Base-by-base conservation (phyloP, 1,140 invertebrate genomes). In the Drosophila subobscura region DNA sequence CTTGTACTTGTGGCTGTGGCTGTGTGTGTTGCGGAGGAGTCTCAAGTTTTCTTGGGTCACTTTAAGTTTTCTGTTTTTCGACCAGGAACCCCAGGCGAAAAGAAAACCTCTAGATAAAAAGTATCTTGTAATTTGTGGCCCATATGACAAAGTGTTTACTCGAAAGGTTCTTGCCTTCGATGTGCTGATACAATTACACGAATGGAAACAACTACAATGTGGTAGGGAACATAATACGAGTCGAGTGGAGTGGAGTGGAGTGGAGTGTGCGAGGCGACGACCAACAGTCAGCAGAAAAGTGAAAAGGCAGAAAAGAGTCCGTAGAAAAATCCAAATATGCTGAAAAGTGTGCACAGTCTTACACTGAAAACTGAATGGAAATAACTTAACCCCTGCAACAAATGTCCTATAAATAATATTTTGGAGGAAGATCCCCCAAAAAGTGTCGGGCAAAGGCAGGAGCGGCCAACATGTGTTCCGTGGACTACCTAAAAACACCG, bases 141-240 rank as follows among this genome's bases (percentile, higher is more conserved):
- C 29, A 47, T 66, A 64, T 68, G 55, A 70, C 47, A 44, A 49
- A 60, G 70, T 85, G 83, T 83, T 88, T 81, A 72, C 56, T 72
- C 56, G 67, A 71, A 72, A 80, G 81, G 81, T 86, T 88, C 83
- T 88, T 88, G 71, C 83, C 83, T 88, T 88, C 83, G 59, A 59
- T 65, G 53, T 63, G 56, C 66, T 65, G 78, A 81, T 88, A 83
- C 49, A 88, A 86, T 88, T 88, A 88, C 83, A 81, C 66, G n/a
- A 64, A 68, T 20, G 44, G 23, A 53, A 77, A 71, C 49, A 52
- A 55, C 5, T 33, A 33, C 33, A 37, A n/a, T 41, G n/a, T 41
- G 16, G 10, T n/a, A 16, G 50, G 16, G 23, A 58, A 53, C 51
- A 71, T 33, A 66, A 58, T 56, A 56, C 16, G 40, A 55, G 27